phyloP scores from a whole-genome alignment of 1,140 invertebrate species.

The Aphelinus certus region DNA sequence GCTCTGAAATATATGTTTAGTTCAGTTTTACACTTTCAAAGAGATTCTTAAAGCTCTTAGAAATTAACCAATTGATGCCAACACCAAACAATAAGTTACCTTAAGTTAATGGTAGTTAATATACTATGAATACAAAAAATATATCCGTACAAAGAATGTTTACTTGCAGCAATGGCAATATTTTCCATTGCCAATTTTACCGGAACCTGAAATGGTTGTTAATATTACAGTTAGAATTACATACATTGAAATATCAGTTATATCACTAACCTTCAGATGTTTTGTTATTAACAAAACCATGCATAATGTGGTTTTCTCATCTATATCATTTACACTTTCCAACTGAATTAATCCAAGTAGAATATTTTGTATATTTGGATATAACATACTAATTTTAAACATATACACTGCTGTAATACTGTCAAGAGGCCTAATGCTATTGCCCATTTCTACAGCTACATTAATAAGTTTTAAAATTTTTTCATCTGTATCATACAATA shows the following conservation, averaged over 20 bases:
- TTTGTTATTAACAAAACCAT: constrained; percentile 39
- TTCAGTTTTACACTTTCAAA: no score
- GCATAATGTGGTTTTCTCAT: constrained; percentile 37
- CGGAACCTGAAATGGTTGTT: constrained; percentile 65
- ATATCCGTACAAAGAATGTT: constrained; percentile 80
- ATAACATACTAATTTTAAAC: constrained; percentile 68
- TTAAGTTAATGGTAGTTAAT: constrained; percentile 69
- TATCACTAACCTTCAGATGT: constrained; percentile 41
- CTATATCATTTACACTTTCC: constrained; percentile 8
- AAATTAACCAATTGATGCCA: constrained; percentile 3
- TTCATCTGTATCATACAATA: constrained; percentile 56
- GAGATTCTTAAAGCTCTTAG: no score
- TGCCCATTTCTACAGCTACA: constrained; percentile 69
- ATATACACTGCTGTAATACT: constrained; percentile 81
- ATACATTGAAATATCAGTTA: constrained; percentile 11
- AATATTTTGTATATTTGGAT: constrained; percentile 53
- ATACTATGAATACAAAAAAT: constrained; percentile 77
- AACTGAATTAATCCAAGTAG: constrained; percentile 39
- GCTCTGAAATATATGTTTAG: constrained; percentile 30
- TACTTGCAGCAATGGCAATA: constrained; percentile 72
- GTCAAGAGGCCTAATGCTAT: constrained; percentile 82
- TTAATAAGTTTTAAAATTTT: constrained; percentile 60
- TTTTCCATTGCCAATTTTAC: constrained; percentile 68
- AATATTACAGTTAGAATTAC: constrained; percentile 7
- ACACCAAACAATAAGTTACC: constrained; percentile 56